These are phyloP conservation scores for Sapajus apella DNA, from an alignment of 2,113 vertebrate genomes.

Conservation along the genomic window DNA sequence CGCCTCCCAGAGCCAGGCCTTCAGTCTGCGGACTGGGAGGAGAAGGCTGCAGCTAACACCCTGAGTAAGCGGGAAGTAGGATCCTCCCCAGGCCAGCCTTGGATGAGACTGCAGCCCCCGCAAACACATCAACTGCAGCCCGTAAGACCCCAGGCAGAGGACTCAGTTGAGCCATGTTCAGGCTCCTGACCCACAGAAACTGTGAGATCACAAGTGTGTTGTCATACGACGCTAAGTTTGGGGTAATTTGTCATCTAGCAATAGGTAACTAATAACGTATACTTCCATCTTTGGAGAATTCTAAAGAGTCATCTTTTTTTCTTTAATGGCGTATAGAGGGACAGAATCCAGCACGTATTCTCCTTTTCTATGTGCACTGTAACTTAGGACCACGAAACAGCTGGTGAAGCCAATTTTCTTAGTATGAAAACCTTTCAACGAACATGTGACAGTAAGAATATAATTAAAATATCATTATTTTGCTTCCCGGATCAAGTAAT, in stretches of 20 bases:
- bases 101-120: not conserved
- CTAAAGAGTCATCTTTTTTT: not conserved
- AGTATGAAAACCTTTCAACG: not conserved
- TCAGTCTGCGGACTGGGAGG: not conserved
- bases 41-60: not conserved
- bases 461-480: not conserved
- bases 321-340: not conserved
- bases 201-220: not conserved
- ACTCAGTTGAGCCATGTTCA: rapidly evolving
- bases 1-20: not conserved
- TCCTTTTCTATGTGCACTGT: not conserved
- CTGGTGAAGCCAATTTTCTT: not conserved
- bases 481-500: not conserved
- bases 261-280: not conserved
- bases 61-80: not conserved
- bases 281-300: not conserved
- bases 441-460: not conserved
- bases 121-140: too few species aligned
- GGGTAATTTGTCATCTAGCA: not conserved
- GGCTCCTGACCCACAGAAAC: not conserved
- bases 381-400: not conserved
- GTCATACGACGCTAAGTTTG: not conserved
- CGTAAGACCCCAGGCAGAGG: not conserved
- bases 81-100: too few species aligned
- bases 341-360: not conserved